Base-by-base conservation (phyloP, 2,888 invertebrate genomes). In the Xestobium rufovillosum region DNA sequence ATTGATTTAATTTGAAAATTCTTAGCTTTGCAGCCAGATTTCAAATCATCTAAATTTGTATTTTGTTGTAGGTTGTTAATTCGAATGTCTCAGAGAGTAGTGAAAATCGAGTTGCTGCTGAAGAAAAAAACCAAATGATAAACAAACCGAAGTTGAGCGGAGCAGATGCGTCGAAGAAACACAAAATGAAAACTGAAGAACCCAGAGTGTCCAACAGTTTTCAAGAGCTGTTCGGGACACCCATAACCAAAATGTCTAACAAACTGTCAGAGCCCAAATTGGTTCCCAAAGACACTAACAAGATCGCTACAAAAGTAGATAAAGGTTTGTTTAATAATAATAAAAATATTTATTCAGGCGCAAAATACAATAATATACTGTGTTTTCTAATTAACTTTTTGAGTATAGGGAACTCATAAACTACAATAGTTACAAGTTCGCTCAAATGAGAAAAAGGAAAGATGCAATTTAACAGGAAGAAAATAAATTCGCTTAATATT, bases 141-240 rank as follows among this genome's bases (percentile, higher is more conserved):
- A 78, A 78, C 44, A 85, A 84, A 62, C 80, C 83, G 9, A 85
- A 83, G 61, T 56, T 80, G 16, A 72, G 76, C 39, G 73, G 76
- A 47, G 34, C 52, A 43, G 38, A 48, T 39, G 42, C 50, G 10
- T 39, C 48, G 2, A 63, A 60, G 41, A 64, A 63, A 46, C 63
- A 59, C 38, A 63, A 60, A 47, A 31, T 60, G 50, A 50, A 69
- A 62, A 41, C 57, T 29, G 47, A 71, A 48, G 46, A 69, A 57
- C 42, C 45, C 19, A 56, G 57, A 23, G 50, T 52, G 3, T 50
- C 54, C 17, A 53, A 75, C 53, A 75, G 79, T 43, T 90, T 90
- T 64, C 80, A 80, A 31, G 82, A 80, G 51, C 67, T 91, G 27
- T 91, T 91, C 68, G 90, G 90, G 0, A 72, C 82, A 13, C 87